phyloP scores from a whole-genome alignment of 92 coral and sea anemone species.

The Porites cylindrica region DNA sequence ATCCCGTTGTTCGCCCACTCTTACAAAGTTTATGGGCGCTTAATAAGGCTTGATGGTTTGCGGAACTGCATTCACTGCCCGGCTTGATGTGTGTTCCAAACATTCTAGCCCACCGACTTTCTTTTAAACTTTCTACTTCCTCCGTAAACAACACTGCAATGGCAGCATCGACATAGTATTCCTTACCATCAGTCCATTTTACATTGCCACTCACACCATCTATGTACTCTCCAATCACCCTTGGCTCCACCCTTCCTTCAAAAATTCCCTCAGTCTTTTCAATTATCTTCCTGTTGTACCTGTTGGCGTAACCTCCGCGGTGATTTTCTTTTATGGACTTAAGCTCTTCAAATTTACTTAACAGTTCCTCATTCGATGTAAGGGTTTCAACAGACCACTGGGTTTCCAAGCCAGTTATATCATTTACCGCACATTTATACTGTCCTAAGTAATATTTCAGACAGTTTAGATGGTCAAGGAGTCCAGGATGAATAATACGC shows the following conservation, averaged over 20 bases:
- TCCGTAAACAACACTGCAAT: conserved; percentile 20
- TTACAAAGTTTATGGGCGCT: not conserved
- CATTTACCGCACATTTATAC: no score
- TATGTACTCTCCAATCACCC: conserved; percentile 24
- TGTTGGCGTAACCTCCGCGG: no score
- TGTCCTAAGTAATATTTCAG: not conserved
- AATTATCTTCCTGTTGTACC: no score
- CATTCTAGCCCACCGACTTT: not conserved
- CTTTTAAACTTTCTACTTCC: not conserved
- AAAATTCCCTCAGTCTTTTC: not conserved
- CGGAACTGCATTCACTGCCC: not conserved
- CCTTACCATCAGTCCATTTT: not conserved
- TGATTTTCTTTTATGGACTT: not conserved
- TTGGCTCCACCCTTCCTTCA: not conserved
- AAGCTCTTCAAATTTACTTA: not conserved
- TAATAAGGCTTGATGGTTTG: not conserved
- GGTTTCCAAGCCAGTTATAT: no score
- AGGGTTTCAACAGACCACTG: no score
- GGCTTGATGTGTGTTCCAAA: not conserved
- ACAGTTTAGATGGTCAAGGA: not conserved
- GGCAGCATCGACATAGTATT: conserved; percentile 49
- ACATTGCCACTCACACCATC: conserved; percentile 28
- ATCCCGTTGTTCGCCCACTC: conserved; percentile 29
- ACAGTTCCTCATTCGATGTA: no score
- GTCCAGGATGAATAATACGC: conserved; percentile 16